A percentile compares a stretch with the other conserved stretches of the same genome.
Conservation (phyloP, 2,888 invertebrate species). For the Spatulosminthurus flaviceps region DNA sequence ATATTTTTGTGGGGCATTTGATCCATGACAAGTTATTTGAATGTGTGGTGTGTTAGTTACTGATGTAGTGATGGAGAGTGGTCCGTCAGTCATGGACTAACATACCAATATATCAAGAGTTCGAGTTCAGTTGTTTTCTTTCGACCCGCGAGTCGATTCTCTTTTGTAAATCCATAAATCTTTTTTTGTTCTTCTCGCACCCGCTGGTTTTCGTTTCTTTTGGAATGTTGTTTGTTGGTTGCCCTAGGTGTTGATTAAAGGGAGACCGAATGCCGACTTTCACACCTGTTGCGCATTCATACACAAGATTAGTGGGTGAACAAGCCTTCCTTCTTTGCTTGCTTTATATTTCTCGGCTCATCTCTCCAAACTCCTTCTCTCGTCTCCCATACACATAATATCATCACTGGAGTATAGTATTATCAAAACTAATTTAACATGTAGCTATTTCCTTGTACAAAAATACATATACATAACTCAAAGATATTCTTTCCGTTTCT, state of each 20-base stretch:
- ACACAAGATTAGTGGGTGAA: conserved; percentile 49
- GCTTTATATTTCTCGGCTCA: conserved; percentile 22
- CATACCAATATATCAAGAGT: conserved; percentile 19
- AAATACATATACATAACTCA: neutral
- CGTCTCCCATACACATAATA: too few relatives aligned
- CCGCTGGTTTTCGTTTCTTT: conserved; percentile 60
- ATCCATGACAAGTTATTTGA: neutral
- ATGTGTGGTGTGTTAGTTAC: too few relatives aligned
- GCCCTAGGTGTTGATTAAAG: conserved; percentile 64
- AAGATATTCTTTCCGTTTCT: neutral
- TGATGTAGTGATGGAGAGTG: neutral
- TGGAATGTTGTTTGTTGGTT: conserved; percentile 61
- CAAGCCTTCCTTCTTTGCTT: conserved; percentile 36
- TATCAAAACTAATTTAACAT: neutral
- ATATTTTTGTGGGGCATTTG: conserved; percentile 5
- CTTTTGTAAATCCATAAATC: conserved; percentile 64
- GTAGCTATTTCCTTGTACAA: neutral
- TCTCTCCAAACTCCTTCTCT: conserved; percentile 13
- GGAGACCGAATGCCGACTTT: conserved; percentile 63
- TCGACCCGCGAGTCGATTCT: conserved; percentile 53
- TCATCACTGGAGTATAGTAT: neutral
- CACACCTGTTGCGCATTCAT: conserved; percentile 61
- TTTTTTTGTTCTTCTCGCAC: conserved; percentile 60
- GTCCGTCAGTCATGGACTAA: conserved; percentile 32
- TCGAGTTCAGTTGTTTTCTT: conserved; percentile 41